phyloP scores from a whole-genome alignment of 2,113 vertebrate genomes.

The Apaloderma vittatum region DNA sequence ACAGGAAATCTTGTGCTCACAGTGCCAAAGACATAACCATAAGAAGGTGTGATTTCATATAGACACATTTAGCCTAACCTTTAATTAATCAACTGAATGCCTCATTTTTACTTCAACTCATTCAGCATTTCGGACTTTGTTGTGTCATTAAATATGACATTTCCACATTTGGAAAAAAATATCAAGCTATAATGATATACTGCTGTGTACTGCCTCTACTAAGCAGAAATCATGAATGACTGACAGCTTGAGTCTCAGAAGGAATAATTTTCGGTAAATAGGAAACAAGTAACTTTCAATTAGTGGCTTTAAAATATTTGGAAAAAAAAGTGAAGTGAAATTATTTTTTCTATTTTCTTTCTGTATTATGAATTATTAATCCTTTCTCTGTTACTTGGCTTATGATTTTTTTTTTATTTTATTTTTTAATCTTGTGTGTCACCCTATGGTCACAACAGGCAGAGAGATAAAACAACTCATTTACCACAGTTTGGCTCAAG shows the following conservation, averaged over 20 bases:
- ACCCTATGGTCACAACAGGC: background rate
- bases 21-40: background rate
- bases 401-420: background rate
- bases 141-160: slow-evolving; percentile 65
- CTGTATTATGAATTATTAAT: background rate
- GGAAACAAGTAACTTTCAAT: background rate
- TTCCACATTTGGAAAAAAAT: slow-evolving; percentile 44
- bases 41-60: background rate
- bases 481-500: background rate
- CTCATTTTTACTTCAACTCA: slow-evolving; percentile 26
- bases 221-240: slow-evolving; percentile 46
- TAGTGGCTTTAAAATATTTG: slow-evolving; percentile 14
- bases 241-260: slow-evolving; percentile 22
- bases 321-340: background rate
- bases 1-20: background rate
- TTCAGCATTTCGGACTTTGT: slow-evolving; percentile 30
- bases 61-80: background rate
- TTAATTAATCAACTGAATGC: slow-evolving; percentile 45
- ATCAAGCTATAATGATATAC: slow-evolving; percentile 20
- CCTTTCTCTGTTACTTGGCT: background rate
- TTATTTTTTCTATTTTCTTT: background rate
- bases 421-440: background rate
- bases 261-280: slow-evolving; percentile 47
- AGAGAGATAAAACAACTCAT: background rate
- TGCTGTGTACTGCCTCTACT: background rate